Base-by-base conservation (phyloP, 2,888 invertebrate genomes). In the Deroplatys truncata region DNA sequence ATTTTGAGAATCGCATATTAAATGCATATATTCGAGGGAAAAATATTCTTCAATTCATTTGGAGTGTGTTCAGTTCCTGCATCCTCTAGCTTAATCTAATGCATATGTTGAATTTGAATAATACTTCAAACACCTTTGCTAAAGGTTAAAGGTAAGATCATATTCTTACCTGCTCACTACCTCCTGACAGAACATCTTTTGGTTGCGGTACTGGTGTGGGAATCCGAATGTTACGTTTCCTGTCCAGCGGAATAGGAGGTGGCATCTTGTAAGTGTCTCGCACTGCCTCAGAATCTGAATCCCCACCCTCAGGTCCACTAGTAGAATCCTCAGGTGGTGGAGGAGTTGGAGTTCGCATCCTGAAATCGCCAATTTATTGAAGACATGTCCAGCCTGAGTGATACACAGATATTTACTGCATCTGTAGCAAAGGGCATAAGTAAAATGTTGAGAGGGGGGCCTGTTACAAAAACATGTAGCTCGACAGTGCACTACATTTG, bases 291-390 rank as follows among this genome's bases (percentile, higher is more conserved):
- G 89, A 82, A 29, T 91, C 91, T n/a, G 91, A 96, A 93, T 96
- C 95, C 89, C 92, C 92, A 89, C 93, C 93, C 92, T 93, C 93
- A 25, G 91, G 90, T 82, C 91, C 90, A 87, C 91, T 92, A 29
- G 92, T 28, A 13, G 88, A 88, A 88, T 93, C 92, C 43, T 91
- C 91, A 56, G 93, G 92, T 88, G 94, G 93, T 92, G 95, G 95
- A 56, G 95, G 95, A 91, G 94, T 94, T 56, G 95, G 94, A 90
- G 93, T 93, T 89, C 95, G 92, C 31, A 94, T 92, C 91, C 95
- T 95, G 90, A 84, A 92, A 43, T 3, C 92, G 85, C 43, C 72
- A 90, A 89, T 89, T 84, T 84, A 86, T 82, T 56, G 86, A 88
- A n/a, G 9, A 89, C 15, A 84, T n/a, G 13, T 25, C 3, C 13